phyloP scores from a whole-genome alignment of 2,797 vertebrate species.

The Menidia menidia region DNA sequence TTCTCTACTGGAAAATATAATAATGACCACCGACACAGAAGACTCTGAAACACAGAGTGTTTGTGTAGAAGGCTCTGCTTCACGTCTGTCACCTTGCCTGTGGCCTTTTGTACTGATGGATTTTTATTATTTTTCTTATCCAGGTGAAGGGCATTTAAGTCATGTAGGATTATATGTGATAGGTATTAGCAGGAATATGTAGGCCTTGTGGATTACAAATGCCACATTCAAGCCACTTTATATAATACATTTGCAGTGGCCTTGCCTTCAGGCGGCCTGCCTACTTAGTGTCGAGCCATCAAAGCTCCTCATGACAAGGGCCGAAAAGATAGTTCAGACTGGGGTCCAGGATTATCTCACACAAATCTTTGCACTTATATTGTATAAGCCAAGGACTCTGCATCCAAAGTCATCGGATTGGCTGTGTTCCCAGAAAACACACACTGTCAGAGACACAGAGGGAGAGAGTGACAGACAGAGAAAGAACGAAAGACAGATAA shows the following conservation, averaged over 20 bases:
- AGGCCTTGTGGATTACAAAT: slow-evolving; percentile 85
- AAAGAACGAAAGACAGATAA: slow-evolving; percentile 51
- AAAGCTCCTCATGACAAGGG: slow-evolving; percentile 76
- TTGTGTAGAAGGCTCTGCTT: not conserved
- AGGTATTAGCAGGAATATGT: slow-evolving; percentile 81
- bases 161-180: slow-evolving; percentile 85
- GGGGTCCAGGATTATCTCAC: slow-evolving; percentile 82
- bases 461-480: slow-evolving; percentile 59
- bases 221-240: slow-evolving; percentile 76
- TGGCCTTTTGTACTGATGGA: slow-evolving; percentile 71
- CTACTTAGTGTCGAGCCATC: slow-evolving; percentile 82
- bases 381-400: slow-evolving; percentile 84
- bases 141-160: slow-evolving; percentile 84
- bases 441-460: slow-evolving; percentile 62
- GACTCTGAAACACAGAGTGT: not conserved
- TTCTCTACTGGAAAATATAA: slow-evolving; percentile 2
- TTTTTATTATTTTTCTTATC: slow-evolving; percentile 78
- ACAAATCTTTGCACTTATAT: slow-evolving; percentile 83
- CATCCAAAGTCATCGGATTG: slow-evolving; percentile 84
- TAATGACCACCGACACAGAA: slow-evolving; percentile 3
- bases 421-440: slow-evolving; percentile 77
- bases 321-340: slow-evolving; percentile 78
- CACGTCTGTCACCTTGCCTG: slow-evolving; percentile 73
- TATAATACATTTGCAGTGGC: slow-evolving; percentile 82
- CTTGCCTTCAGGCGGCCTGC: slow-evolving; percentile 75